Evolutionary conservation across 2,797 vertebrate genomes (phyloP).

Genomic region (Streptopelia turtur): DNA sequence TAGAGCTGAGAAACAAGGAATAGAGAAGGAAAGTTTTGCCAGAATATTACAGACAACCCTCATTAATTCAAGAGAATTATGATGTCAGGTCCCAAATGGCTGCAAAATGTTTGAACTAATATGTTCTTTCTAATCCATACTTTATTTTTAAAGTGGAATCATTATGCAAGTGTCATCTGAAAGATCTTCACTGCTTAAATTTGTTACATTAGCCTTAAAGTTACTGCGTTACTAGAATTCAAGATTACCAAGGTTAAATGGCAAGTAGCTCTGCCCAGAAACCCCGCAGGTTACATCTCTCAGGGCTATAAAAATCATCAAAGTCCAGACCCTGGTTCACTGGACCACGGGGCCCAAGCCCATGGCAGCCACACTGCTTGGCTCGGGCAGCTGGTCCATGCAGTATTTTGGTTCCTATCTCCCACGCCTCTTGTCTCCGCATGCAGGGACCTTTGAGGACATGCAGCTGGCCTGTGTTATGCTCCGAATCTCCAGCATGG

Average conservation of each 20-base stretch:
- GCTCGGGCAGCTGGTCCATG: background rate
- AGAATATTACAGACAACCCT: background rate
- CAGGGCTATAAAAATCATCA: background rate
- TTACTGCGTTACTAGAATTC: background rate
- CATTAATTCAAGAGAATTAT: constrained; percentile 35
- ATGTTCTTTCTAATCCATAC: constrained; percentile 2
- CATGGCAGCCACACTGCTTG: background rate
- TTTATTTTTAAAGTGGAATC: constrained; percentile 26
- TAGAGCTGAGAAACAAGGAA: constrained; percentile 15
- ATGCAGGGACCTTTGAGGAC: background rate
- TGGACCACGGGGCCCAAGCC: background rate
- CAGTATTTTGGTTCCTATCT: background rate
- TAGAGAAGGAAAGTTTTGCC: background rate
- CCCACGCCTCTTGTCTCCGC: background rate
- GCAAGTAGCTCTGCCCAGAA: background rate
- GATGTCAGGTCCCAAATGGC: constrained; percentile 3
- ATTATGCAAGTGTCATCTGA: background rate
- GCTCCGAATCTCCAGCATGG: background rate
- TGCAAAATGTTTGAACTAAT: background rate
- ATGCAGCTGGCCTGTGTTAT: rapidly evolving
- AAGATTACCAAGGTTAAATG: background rate
- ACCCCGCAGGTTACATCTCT: background rate
- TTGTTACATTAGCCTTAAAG: background rate
- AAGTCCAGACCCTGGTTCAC: background rate
- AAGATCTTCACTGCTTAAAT: background rate